A percentile compares a stretch with the other conserved stretches of the same genome.
Conservation (phyloP, 2,797 vertebrate species). For the Okamejei kenojei region DNA sequence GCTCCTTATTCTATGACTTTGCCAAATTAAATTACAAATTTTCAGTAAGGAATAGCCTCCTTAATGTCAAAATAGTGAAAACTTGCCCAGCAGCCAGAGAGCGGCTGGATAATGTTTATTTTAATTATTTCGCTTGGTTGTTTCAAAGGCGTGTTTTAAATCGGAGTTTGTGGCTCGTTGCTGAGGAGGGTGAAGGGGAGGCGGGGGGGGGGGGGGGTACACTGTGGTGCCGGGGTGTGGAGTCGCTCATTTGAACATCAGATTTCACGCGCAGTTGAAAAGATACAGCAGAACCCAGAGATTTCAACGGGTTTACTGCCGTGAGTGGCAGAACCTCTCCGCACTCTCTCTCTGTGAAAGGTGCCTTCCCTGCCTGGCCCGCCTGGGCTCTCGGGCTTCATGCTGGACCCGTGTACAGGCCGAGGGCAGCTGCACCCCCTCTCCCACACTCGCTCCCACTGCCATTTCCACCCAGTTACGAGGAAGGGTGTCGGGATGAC, state of each 20-base stretch:
- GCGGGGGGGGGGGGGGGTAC: too few species aligned
- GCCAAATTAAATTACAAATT: slow-evolving; percentile 38
- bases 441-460: neutral
- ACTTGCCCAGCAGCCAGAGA: slow-evolving; percentile 12
- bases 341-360: neutral
- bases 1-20: slow-evolving; percentile 35
- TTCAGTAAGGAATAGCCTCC: slow-evolving; percentile 31
- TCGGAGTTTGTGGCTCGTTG: neutral
- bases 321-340: neutral
- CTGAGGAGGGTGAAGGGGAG: neutral
- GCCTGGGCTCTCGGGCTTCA: neutral
- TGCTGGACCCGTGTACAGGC: neutral
- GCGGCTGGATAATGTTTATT: neutral
- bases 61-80: slow-evolving; percentile 38
- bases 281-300: neutral
- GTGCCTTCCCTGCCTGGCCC: neutral
- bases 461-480: neutral
- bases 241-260: neutral
- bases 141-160: slow-evolving; percentile 20
- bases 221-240: too few species aligned
- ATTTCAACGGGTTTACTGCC: neutral
- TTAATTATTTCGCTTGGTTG: neutral
- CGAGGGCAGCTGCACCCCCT: neutral
- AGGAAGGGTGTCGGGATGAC: neutral
- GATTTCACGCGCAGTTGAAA: neutral